Evolutionary conservation across 1,140 invertebrate genomes (phyloP).

Genomic region (Drosophila neocordata): DNA sequence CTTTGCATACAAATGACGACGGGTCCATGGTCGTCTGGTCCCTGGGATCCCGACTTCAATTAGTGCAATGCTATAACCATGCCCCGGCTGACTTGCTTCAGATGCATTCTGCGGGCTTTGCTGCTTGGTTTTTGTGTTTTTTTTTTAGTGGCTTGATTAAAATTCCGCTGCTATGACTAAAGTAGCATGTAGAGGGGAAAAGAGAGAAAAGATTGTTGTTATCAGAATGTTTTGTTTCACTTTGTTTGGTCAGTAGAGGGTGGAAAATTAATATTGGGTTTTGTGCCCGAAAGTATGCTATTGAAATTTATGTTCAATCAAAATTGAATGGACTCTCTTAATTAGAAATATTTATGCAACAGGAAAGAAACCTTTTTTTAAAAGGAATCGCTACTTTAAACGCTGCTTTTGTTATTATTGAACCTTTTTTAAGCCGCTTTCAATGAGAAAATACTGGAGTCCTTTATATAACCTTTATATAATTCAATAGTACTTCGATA

Average conservation of each 20-base stretch:
- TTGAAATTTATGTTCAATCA: not conserved
- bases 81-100: slow-evolving; percentile 26
- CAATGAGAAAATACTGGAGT: too few relatives aligned
- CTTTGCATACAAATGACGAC: slow-evolving; percentile 73
- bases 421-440: too few relatives aligned
- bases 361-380: too few relatives aligned
- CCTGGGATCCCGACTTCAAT: slow-evolving; percentile 52
- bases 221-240: slow-evolving; percentile 18
- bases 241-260: not conserved
- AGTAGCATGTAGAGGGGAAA: not conserved
- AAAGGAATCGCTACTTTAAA: too few relatives aligned
- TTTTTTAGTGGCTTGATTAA: slow-evolving; percentile 9
- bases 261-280: slow-evolving; percentile 12
- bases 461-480: too few relatives aligned
- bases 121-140: not conserved
- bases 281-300: not conserved
- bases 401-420: too few relatives aligned
- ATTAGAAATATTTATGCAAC: not conserved
- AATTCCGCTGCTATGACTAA: not conserved
- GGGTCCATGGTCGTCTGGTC: slow-evolving; percentile 35
- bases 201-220: slow-evolving; percentile 11
- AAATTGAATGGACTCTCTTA: not conserved
- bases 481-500: too few relatives aligned
- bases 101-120: slow-evolving; percentile 54
- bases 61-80: slow-evolving; percentile 44